A percentile compares a stretch with the other conserved stretches of the same genome.
Evolutionary conservation across 2,888 invertebrate species (phyloP).

Genomic region (Hydroisotoma schaefferi): DNA sequence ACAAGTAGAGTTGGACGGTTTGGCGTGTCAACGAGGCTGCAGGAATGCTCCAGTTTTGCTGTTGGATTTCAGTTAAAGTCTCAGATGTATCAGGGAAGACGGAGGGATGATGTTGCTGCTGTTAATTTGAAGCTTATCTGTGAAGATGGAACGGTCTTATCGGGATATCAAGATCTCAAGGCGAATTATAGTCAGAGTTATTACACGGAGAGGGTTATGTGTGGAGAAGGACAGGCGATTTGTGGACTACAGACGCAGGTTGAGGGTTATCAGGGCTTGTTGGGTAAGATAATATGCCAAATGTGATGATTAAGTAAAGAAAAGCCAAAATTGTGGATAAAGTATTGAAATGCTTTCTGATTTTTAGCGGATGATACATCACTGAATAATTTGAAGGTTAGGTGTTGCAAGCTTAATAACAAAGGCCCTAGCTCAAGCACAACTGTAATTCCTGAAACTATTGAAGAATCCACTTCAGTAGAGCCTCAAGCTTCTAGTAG

Average conservation of each 20-base stretch:
- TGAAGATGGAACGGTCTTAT: conserved; percentile 21
- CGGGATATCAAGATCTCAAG: conserved; percentile 23
- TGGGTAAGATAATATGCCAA: too few relatives aligned
- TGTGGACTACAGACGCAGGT: conserved; percentile 41
- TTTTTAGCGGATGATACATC: too few relatives aligned
- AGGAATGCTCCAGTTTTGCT: conserved; percentile 13
- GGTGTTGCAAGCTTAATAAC: conserved; percentile 11
- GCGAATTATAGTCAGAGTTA: conserved; percentile 12
- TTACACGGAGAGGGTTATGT: conserved; percentile 27
- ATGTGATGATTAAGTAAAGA: too few relatives aligned
- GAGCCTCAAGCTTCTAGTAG: not conserved
- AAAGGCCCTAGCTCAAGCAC: not conserved
- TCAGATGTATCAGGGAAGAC: conserved; percentile 31
- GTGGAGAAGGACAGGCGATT: conserved; percentile 23
- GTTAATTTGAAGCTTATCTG: conserved; percentile 31
- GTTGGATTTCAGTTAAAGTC: conserved; percentile 35
- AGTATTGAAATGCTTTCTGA: too few relatives aligned
- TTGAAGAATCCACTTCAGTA: not conserved
- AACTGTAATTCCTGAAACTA: not conserved
- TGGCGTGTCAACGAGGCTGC: not conserved
- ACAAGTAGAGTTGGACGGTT: not conserved
- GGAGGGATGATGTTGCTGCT: conserved; percentile 34
- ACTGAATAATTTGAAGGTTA: too few relatives aligned
- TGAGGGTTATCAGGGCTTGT: conserved; percentile 28
- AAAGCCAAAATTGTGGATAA: too few relatives aligned